Conservation (phyloP, 2,888 invertebrate species). For the Anodontia alba region DNA sequence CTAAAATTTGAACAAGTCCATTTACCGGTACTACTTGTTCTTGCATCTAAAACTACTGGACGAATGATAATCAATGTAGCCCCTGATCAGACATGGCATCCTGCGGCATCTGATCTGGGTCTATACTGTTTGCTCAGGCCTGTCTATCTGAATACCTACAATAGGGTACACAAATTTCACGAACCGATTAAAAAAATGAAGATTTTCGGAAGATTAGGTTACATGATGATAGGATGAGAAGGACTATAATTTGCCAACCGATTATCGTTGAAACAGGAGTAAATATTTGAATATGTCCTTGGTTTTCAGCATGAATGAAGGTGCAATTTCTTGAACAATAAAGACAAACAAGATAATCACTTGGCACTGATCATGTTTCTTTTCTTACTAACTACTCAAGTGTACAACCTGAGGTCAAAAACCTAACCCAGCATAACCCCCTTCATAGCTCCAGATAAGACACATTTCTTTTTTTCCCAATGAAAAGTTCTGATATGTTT, state of each 20-base stretch:
- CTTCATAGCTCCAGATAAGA: too few species aligned
- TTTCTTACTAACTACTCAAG: slow-evolving; percentile 7
- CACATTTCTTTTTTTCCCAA: too few species aligned
- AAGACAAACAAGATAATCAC: neutral
- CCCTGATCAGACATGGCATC: too few species aligned
- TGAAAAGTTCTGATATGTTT: too few species aligned
- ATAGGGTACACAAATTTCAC: neutral
- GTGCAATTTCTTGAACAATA: slow-evolving; percentile 12
- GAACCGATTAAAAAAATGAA: neutral
- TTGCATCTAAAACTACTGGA: too few species aligned
- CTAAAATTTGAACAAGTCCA: too few species aligned
- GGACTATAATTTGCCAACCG: slow-evolving; percentile 30
- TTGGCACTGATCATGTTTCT: neutral
- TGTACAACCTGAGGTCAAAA: neutral
- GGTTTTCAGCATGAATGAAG: slow-evolving; percentile 8
- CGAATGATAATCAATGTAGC: too few species aligned
- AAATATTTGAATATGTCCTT: slow-evolving; percentile 46
- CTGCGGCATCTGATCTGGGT: too few species aligned
- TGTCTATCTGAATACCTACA: too few species aligned
- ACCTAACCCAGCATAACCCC: neutral
- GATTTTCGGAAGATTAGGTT: slow-evolving; percentile 11
- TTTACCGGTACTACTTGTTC: too few species aligned
- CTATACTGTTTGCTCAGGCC: too few species aligned
- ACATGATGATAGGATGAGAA: slow-evolving; percentile 11
- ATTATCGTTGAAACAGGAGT: slow-evolving; percentile 41